Evolutionary conservation across 2,888 invertebrate genomes (phyloP), one percentile per base, ranked within the genome.

Genomic region (Aporophyla lueneburgensis): DNA sequence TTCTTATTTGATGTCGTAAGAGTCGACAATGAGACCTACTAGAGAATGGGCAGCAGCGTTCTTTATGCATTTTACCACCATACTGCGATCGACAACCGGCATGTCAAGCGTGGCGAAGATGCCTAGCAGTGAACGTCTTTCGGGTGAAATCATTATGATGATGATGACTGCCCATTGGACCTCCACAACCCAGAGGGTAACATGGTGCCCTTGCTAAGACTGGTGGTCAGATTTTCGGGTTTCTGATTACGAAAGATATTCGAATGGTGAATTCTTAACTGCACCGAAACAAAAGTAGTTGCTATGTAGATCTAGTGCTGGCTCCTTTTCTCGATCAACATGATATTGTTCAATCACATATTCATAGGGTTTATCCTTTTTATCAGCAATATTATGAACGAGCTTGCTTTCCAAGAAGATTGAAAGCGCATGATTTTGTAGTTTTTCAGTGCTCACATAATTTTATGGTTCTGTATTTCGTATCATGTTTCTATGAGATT

Each of bases 351-450:
- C 67, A 58, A 76, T 68, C 62, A 46, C 53, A 43, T 82, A 76
- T 79, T 76, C 68, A 76, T 82, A 43, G 63, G 12, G 63, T 58
- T 53, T 63, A 68, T 76, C 24, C 21, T 33, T 51, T 65, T 58
- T 75, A 46, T 82, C 62, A 82, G 19, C 43, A 40, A 49, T 65
- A 40, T 68, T 24, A 33, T 27, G 19, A 33, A 53, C 12, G 16
- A 71, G 72, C 24, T 51, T 10, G 65, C 19, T 54, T 43, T 51
- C 16, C 5, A 16, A 49, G 40, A 75, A 81, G 19, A 74, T 59
- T 65, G 59, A 19, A 74, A 54, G 9, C 14, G 33, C 7, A 12
- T 46, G 14, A 81, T 14, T 71, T 21, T 24, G 21, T 67, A 19
- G 56, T 4, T 27, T 58, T 27, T 19, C 58, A 19, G 27, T 59